Evolutionary conservation across 2,888 invertebrate species (phyloP), one percentile per base, ranked within the genome.

Genomic region (Pyrocoelia pectoralis): DNA sequence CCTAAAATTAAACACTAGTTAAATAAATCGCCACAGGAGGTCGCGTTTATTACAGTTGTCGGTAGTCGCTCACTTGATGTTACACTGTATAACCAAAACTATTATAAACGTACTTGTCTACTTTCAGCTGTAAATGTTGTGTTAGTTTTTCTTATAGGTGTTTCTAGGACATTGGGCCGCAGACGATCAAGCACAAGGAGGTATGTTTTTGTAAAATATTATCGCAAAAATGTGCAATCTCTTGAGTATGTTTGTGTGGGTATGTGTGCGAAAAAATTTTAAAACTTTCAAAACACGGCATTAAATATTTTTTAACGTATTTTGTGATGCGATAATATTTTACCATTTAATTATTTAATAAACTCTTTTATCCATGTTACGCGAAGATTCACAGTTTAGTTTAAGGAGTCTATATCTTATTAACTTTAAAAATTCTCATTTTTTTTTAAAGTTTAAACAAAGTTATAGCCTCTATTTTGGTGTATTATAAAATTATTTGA

Each of bases 261-360:
- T 54, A 40, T 15, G 24, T 38, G 53, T 15, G 13, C 43, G 43
- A 38, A 38, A 38, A 38, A 38, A 38, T 38, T 10, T 38, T n/a
- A n/a, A n/a, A n/a, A 38, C 12, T 38, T 38, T 29, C 10, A 10
- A 46, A 15, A 15, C 18, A 19, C 49, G 49, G n/a, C 49, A 10
- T 17, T 46, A 4, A 17, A 46, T 46, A 10, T 15, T 46, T 46
- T 46, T 19, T 14, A 24, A 24, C 13, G 53, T 38, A 40, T 13
- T 15, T 54, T 43, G 48, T 66, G 69, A 76, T 77, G 78, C 78
- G 77, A 77, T 78, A 78, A 75, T 78, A 77, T 77, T 78, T 78
- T 78, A 78, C 77, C 29, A 5, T 54, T 56, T 28, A 43, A 43
- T 54, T 29, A 59, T 55, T 41, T 15, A 24, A 24, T 5, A 24